phyloP scores from a whole-genome alignment of 2,797 vertebrate genomes.

The Percopsis omiscomaycus region DNA sequence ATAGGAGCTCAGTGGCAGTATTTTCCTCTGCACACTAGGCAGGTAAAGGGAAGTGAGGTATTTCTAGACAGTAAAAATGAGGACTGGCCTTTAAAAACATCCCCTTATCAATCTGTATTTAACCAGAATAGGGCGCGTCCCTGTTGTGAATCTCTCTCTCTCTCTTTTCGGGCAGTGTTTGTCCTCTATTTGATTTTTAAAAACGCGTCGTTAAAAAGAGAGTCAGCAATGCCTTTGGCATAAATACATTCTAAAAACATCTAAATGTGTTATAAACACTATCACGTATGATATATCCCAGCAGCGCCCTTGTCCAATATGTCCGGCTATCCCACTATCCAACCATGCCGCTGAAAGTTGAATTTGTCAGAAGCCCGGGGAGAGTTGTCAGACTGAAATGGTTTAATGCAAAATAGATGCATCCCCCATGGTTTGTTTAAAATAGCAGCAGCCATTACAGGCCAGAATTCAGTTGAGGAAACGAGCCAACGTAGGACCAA shows the following conservation, averaged over 20 bases:
- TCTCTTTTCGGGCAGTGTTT: neutral
- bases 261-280: conserved; percentile 3
- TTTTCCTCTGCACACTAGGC: conserved; percentile 66
- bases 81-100: conserved; percentile 61
- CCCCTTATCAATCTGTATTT: conserved; percentile 11
- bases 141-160: neutral
- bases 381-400: conserved; percentile 66
- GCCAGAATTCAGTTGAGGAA: conserved; percentile 44
- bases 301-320: conserved; percentile 35
- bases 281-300: conserved; percentile 35
- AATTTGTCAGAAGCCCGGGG: conserved; percentile 66
- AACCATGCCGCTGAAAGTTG: conserved; percentile 45
- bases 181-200: neutral
- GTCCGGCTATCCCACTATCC: conserved; percentile 38
- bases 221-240: conserved; percentile 1
- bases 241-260: neutral
- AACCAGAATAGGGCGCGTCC: conserved; percentile 16
- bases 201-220: conserved; percentile 7
- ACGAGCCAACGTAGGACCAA: conserved; percentile 59
- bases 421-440: conserved; percentile 72
- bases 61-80: conserved; percentile 60
- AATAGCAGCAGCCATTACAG: conserved; percentile 70
- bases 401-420: conserved; percentile 74
- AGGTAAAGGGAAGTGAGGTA: conserved; percentile 62
- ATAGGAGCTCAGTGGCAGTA: conserved; percentile 52